These are phyloP conservation scores for Caranx melampygus DNA, from an alignment of 2,113 vertebrate species.

Conservation along the genomic window DNA sequence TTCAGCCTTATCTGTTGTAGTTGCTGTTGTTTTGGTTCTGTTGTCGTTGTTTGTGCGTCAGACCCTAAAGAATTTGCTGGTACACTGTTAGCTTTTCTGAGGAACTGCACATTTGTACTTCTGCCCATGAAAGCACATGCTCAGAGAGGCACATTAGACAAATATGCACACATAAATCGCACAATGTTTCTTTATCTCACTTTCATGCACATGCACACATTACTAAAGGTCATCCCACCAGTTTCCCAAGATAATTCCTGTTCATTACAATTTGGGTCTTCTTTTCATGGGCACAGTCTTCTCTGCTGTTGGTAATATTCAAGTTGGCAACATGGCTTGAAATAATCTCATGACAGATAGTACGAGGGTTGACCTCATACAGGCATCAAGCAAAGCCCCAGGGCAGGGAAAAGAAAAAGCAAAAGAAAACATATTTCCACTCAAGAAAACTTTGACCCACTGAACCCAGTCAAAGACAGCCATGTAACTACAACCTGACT, in stretches of 20 bases:
- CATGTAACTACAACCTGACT: not conserved
- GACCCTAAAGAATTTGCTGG: constrained; percentile 24
- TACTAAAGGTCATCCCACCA: constrained; percentile 12
- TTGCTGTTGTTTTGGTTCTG: not conserved
- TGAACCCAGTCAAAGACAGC: not conserved
- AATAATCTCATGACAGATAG: not conserved
- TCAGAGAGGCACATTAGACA: constrained; percentile 38
- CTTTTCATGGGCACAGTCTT: constrained; percentile 1
- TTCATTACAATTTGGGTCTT: constrained; percentile 6
- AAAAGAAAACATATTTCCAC: not conserved
- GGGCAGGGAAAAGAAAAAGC: not conserved
- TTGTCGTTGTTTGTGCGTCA: constrained; percentile 5
- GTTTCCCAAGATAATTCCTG: not conserved
- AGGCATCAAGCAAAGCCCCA: not conserved
- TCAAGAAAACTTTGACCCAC: not conserved
- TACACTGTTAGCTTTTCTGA: not conserved
- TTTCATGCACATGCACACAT: constrained; percentile 12
- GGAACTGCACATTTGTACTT: not conserved
- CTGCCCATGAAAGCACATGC: constrained; percentile 30
- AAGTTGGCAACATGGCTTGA: not conserved
- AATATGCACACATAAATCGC: constrained; percentile 27
- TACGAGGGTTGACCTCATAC: not conserved
- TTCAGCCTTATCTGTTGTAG: not conserved
- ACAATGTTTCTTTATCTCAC: not conserved
- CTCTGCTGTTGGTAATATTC: not conserved